Conservation (phyloP, 2,888 invertebrate species). For the Cryptosula pallasiana region DNA sequence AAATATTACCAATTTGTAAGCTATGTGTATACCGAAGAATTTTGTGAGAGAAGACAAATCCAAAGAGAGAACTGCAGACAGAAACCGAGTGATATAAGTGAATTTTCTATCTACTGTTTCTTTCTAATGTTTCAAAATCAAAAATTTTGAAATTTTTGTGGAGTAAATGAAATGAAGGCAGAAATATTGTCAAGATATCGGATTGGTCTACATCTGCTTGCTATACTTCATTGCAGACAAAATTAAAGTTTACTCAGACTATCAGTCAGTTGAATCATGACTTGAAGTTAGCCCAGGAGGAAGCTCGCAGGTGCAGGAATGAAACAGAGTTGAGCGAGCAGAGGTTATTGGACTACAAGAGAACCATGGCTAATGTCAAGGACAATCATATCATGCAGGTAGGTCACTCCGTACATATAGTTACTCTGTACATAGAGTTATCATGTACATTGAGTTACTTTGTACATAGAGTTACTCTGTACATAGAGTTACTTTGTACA, state of each 20-base stretch:
- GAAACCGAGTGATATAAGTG: too few species aligned
- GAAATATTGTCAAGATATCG: too few species aligned
- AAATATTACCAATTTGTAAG: too few species aligned
- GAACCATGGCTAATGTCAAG: neutral
- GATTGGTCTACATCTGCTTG: too few species aligned
- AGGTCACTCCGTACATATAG: neutral
- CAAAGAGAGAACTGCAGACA: too few species aligned
- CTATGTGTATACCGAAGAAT: too few species aligned
- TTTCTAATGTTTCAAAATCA: too few species aligned
- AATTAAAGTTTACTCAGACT: slow-evolving; percentile 42
- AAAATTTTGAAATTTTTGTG: too few species aligned
- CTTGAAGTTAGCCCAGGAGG: slow-evolving; percentile 38
- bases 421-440: neutral
- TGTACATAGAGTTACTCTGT: neutral
- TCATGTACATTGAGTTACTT: neutral
- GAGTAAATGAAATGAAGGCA: too few species aligned
- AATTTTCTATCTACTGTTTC: too few species aligned
- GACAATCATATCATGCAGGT: neutral
- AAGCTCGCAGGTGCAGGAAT: slow-evolving; percentile 28
- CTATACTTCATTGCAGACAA: slow-evolving; percentile 32
- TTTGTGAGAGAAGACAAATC: too few species aligned
- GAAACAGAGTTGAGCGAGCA: slow-evolving; percentile 21
- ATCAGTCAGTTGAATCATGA: slow-evolving; percentile 41
- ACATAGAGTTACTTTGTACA: neutral
- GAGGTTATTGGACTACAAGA: slow-evolving; percentile 9